Evolutionary conservation across 2,797 vertebrate genomes (phyloP).

Genomic region (Phylloscopus collybita): DNA sequence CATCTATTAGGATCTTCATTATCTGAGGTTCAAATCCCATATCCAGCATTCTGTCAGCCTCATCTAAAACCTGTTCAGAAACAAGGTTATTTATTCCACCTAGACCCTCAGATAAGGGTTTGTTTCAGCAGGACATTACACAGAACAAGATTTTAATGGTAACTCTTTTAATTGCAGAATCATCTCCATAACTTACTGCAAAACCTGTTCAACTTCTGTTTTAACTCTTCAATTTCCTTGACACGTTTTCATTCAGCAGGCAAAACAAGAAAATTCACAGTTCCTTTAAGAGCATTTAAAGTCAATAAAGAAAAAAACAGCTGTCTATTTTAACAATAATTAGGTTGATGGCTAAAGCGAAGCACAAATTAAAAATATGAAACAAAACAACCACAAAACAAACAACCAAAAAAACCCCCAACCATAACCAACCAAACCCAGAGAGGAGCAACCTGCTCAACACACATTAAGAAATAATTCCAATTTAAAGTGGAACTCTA

Average conservation of each 20-base stretch:
- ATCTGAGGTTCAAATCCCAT: slow-evolving; percentile 99
- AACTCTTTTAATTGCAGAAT: not conserved
- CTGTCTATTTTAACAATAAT: not conserved
- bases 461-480: rapidly evolving
- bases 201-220: not conserved
- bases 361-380: not conserved
- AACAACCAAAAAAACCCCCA: not conserved
- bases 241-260: not conserved
- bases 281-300: not conserved
- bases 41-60: slow-evolving; percentile 96
- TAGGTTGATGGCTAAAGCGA: not conserved
- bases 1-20: slow-evolving; percentile 94
- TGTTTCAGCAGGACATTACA: not conserved
- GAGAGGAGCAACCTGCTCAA: rapidly evolving
- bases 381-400: rapidly evolving
- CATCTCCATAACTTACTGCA: not conserved
- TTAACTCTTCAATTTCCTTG: not conserved
- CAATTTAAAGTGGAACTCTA: not conserved
- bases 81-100: not conserved
- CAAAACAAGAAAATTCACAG: not conserved
- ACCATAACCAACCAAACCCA: not conserved
- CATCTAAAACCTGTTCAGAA: slow-evolving; percentile 89
- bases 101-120: not conserved
- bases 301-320: not conserved
- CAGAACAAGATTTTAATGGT: not conserved